Evolutionary conservation across 1,140 invertebrate genomes (phyloP).

Genomic region (Drosophila orosa): DNA sequence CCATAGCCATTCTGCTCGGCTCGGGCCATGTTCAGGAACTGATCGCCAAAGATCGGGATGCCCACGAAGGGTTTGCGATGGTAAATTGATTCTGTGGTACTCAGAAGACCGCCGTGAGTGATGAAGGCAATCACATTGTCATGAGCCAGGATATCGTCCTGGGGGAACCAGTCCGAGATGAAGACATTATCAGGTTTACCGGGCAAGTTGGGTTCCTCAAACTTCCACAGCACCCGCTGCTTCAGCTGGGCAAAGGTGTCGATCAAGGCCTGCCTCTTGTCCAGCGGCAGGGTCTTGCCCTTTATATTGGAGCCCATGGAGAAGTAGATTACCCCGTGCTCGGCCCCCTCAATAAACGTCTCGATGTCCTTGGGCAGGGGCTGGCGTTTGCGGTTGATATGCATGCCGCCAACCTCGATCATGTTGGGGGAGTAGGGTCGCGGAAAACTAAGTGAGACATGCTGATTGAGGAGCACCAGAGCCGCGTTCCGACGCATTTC

Average conservation of each 20-base stretch:
- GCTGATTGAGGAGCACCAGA: slow-evolving; percentile 86
- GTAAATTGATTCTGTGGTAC: slow-evolving; percentile 89
- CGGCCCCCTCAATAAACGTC: slow-evolving; percentile 86
- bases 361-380: slow-evolving; percentile 85
- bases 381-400: slow-evolving; percentile 81
- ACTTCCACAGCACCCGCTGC: slow-evolving; percentile 89
- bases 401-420: slow-evolving; percentile 87
- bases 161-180: slow-evolving; percentile 89
- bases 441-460: slow-evolving; percentile 85
- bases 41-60: slow-evolving; percentile 89
- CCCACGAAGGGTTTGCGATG: slow-evolving; percentile 89
- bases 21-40: slow-evolving; percentile 86
- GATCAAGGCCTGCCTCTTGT: slow-evolving; percentile 85
- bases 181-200: slow-evolving; percentile 87
- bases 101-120: slow-evolving; percentile 89
- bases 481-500: slow-evolving; percentile 83
- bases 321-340: slow-evolving; percentile 87
- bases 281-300: slow-evolving; percentile 85
- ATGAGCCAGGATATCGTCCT: slow-evolving; percentile 89
- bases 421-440: slow-evolving; percentile 85
- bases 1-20: slow-evolving; percentile 85
- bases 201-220: slow-evolving; percentile 86
- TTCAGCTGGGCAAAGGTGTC: slow-evolving; percentile 86
- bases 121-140: slow-evolving; percentile 89
- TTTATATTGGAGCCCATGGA: slow-evolving; percentile 88